Evolutionary conservation across 2,113 vertebrate genomes (phyloP), one percentile per base, ranked within the genome.

Genomic region (Megaleporinus macrocephalus): DNA sequence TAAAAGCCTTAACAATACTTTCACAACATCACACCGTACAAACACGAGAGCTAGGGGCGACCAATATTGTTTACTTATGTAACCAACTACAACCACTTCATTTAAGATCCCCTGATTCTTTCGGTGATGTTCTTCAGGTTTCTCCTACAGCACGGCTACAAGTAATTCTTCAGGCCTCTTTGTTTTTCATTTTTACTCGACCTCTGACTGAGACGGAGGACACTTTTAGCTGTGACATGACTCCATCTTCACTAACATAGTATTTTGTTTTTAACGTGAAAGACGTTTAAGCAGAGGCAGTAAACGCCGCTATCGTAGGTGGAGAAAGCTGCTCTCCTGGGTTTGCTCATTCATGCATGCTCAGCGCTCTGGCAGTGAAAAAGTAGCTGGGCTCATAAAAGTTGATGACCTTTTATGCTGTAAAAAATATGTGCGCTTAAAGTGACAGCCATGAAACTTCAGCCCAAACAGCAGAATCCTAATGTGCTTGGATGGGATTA

Each of bases 351-450:
- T 79, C 70, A 57, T 51, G 75, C 79, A 26, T 65, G 47, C 79
- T 78, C 33, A 57, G 30, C 22, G 7, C 53, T 41, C 61, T 66
- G 57, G 65, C 66, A 36, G 75, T 49, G 71, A 53, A 74, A 69
- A 70, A 53, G 49, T 59, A 12, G 79, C 33, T 36, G 47, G 36
- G 57, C 29, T 78, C 51, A 79, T 86, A 86, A 84, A 83, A 68
- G 84, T 83, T 86, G 82, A 80, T 55, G 71, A 77, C 72, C 79
- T 84, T 79, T 84, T 76, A 70, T 7, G 26, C 12, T 71, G 59
- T 73, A 81, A 81, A 87, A 83, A 83, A 57, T 14, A 68, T n/a
- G 18, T 70, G 41, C 57, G 44, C 62, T 70, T 63, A 66, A 73
- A 70, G n/a, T 73, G 79, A 75, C 81, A 76, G 71, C 76, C 18